Percentiles rank a stretch among this genome's conserved stretches.
phyloP scores from a whole-genome alignment of 2,888 invertebrate species.

The Campoletis raptor region DNA sequence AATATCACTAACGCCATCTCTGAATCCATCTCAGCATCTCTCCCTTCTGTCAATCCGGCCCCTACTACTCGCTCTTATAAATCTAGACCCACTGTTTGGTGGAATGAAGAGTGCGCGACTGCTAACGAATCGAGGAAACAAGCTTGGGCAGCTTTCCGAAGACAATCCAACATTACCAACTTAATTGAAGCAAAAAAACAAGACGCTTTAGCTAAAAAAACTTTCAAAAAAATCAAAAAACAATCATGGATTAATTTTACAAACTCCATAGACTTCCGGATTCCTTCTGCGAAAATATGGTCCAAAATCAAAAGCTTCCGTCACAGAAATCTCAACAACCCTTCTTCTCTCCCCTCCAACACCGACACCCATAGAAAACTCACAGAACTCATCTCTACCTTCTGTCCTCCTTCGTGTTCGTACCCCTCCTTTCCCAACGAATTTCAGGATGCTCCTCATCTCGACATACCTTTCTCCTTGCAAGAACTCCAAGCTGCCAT shows the following conservation, averaged over 20 bases:
- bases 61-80: slow-evolving; percentile 3
- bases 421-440: background rate
- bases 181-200: slow-evolving; percentile 6
- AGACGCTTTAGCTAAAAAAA: slow-evolving; percentile 34
- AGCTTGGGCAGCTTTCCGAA: slow-evolving; percentile 7
- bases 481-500: slow-evolving; percentile 23
- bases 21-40: background rate
- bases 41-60: background rate
- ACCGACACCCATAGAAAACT: background rate
- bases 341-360: background rate
- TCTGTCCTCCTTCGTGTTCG: slow-evolving; percentile 10
- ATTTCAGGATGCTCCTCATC: background rate
- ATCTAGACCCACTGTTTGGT: slow-evolving; percentile 34
- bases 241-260: slow-evolving; percentile 33
- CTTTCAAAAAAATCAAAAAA: slow-evolving; percentile 24
- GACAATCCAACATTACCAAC: background rate
- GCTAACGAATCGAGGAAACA: background rate
- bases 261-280: background rate
- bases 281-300: slow-evolving; percentile 6
- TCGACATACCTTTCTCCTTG: background rate
- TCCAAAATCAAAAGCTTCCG: slow-evolving; percentile 18
- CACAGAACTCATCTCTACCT: background rate
- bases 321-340: slow-evolving; percentile 4
- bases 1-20: slow-evolving; percentile 14
- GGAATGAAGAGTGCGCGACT: background rate